Conservation (phyloP, 2,888 invertebrate genomes). For the Patella caerulea region DNA sequence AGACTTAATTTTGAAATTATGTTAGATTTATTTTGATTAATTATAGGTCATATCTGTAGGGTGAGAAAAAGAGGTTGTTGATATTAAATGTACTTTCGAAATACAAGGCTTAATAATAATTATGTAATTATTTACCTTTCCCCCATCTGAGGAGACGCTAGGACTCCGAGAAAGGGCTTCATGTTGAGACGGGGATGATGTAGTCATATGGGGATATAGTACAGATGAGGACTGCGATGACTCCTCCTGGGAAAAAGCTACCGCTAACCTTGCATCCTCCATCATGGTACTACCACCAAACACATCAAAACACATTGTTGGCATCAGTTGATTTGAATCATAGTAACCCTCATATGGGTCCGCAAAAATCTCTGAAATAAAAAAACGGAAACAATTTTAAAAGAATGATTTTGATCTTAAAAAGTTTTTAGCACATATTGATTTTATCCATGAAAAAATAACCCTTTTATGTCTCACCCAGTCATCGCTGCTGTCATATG, state of each 20-base stretch:
- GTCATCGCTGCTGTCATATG: too few relatives aligned
- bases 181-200: conserved; percentile 32
- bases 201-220: conserved; percentile 27
- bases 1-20: too few relatives aligned
- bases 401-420: too few relatives aligned
- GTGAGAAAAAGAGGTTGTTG: too few relatives aligned
- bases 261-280: conserved; percentile 16
- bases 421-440: too few relatives aligned
- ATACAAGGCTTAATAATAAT: not conserved
- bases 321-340: conserved; percentile 18
- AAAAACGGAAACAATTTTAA: not conserved
- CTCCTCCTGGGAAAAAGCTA: conserved; percentile 16
- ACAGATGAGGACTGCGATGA: conserved; percentile 13
- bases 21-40: too few relatives aligned
- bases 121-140: conserved; percentile 29
- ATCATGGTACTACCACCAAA: conserved; percentile 26
- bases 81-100: too few relatives aligned
- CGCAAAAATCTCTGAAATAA: conserved; percentile 19
- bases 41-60: too few relatives aligned
- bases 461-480: too few relatives aligned
- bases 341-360: conserved; percentile 20
- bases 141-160: conserved; percentile 38
- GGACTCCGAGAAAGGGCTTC: conserved; percentile 36
- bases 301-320: conserved; percentile 43
- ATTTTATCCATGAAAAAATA: too few relatives aligned